Conservation (phyloP, 2,888 invertebrate genomes). For the Tiliacea citrago region DNA sequence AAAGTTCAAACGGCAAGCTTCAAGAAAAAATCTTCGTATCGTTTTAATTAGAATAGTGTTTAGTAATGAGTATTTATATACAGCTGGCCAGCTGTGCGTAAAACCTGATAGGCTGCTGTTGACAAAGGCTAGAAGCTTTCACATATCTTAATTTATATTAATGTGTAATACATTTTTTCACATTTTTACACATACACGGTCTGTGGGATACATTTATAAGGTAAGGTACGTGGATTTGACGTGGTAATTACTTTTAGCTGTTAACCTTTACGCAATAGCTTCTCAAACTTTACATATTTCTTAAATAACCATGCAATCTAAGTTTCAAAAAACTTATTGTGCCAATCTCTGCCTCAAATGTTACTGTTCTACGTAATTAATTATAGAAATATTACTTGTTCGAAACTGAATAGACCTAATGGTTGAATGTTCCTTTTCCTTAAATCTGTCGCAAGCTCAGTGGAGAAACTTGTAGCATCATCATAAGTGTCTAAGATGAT, state of each 20-base stretch:
- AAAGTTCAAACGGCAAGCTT: background rate
- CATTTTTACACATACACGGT: too few species aligned
- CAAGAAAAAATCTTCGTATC: background rate
- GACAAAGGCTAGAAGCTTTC: constrained; percentile 31
- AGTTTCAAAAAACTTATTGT: background rate
- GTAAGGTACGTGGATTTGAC: constrained; percentile 33
- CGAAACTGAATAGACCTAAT: background rate
- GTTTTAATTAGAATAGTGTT: background rate
- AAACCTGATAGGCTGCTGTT: constrained; percentile 1
- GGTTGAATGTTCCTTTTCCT: constrained; percentile 26
- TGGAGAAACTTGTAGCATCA: constrained; percentile 55
- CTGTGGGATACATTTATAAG: constrained; percentile 28
- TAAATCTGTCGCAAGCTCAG: constrained; percentile 51
- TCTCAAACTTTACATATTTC: constrained; percentile 18
- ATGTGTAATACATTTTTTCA: too few species aligned
- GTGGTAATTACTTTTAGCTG: constrained; percentile 6
- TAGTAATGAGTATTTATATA: background rate
- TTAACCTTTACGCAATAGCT: constrained; percentile 34
- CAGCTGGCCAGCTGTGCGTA: background rate
- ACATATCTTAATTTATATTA: constrained; percentile 40
- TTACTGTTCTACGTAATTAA: background rate
- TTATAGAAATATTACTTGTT: constrained; percentile 9
- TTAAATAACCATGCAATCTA: background rate
- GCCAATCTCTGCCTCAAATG: background rate
- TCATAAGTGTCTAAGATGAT: constrained; percentile 53